Conservation (phyloP, 2,797 vertebrate species). For the Iguana delicatissima region DNA sequence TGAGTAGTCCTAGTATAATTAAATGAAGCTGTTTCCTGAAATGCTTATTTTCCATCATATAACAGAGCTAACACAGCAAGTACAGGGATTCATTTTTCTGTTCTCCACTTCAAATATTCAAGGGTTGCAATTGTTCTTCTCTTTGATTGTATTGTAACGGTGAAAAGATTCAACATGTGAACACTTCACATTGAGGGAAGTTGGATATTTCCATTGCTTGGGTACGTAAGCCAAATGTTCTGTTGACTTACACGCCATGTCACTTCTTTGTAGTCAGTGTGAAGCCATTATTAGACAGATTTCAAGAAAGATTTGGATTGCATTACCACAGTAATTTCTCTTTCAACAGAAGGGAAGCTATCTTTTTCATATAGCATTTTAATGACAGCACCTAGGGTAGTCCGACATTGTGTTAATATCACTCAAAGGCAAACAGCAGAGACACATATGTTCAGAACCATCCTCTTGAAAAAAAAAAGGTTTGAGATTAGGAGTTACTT, state of each 20-base stretch:
- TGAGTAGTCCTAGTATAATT: constrained; percentile 42
- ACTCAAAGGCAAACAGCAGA: constrained; percentile 34
- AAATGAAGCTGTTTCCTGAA: constrained; percentile 35
- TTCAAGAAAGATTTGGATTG: constrained; percentile 30
- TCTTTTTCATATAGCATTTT: constrained; percentile 19
- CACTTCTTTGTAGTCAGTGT: constrained; percentile 31
- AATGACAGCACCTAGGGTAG: constrained; percentile 39
- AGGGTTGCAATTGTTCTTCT: not conserved
- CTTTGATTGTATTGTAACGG: constrained; percentile 29
- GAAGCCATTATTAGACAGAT: constrained; percentile 1
- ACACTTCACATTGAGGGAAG: constrained; percentile 24
- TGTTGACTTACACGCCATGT: constrained; percentile 18
- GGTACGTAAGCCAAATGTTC: constrained; percentile 32
- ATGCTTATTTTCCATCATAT: constrained; percentile 29
- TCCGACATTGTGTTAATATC: constrained; percentile 27
- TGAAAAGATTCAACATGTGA: constrained; percentile 31
- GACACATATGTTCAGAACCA: not conserved
- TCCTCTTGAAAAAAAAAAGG: constrained; percentile 7
- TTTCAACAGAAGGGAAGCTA: constrained; percentile 38
- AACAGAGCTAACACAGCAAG: constrained; percentile 10
- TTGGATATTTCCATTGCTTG: constrained; percentile 5
- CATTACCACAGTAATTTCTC: constrained; percentile 30
- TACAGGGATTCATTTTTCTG: constrained; percentile 7
- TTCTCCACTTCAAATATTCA: constrained; percentile 42
- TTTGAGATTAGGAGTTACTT: not conserved